phyloP scores from a whole-genome alignment of 2,113 vertebrate genomes.

The Ginglymostoma cirratum region DNA sequence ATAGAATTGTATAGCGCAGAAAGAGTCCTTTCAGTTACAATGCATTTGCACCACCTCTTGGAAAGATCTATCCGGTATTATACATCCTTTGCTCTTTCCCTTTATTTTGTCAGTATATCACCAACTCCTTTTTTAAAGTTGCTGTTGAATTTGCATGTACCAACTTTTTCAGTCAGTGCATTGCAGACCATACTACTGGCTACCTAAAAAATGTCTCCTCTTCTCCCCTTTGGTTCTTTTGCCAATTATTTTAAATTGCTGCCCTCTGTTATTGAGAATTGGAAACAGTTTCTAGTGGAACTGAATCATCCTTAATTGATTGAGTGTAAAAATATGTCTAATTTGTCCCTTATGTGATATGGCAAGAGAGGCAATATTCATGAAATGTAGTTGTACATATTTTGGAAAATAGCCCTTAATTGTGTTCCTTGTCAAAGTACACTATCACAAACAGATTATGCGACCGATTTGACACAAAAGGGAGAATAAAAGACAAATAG shows the following conservation, averaged over 20 bases:
- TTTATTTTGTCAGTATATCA: background rate
- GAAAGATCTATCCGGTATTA: background rate
- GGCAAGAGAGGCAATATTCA: slow-evolving; percentile 5
- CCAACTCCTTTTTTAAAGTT: background rate
- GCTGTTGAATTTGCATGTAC: background rate
- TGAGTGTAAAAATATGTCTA: background rate
- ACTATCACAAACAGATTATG: background rate
- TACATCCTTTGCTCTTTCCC: background rate
- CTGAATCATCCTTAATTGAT: background rate
- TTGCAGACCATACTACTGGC: background rate
- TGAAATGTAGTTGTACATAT: background rate
- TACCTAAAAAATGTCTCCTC: background rate
- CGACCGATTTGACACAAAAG: background rate
- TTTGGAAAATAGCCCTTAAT: slow-evolving; percentile 35
- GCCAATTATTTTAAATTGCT: background rate
- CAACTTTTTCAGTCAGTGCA: background rate
- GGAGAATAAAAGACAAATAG: background rate
- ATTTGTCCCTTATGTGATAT: background rate
- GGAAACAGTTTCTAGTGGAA: slow-evolving; percentile 16
- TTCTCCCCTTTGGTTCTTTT: background rate
- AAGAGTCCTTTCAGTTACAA: background rate
- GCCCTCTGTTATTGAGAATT: background rate
- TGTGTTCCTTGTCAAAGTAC: slow-evolving; percentile 13
- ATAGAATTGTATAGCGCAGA: background rate
- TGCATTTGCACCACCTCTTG: background rate